These are phyloP conservation scores for Anastrepha ludens DNA, from an alignment of 1,140 invertebrate genomes.

Conservation along the genomic window DNA sequence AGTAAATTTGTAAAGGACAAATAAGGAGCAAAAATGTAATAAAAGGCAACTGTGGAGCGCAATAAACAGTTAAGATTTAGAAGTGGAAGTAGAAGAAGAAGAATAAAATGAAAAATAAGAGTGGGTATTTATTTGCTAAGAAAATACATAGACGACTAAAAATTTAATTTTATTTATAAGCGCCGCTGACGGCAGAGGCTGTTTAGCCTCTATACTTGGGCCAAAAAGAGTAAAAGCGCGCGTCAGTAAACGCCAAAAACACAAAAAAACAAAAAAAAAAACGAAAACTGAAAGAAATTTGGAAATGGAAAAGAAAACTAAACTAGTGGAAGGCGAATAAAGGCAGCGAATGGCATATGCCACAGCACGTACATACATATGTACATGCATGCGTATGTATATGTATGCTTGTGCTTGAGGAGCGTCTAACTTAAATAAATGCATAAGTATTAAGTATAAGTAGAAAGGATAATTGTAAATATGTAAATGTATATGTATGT, in stretches of 20 bases:
- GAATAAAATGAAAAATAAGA: not conserved
- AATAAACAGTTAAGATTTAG: not conserved
- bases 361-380: not conserved
- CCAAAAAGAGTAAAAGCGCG: not conserved
- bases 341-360: not conserved
- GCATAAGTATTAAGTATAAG: not conserved
- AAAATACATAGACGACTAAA: conserved; percentile 7
- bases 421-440: not conserved
- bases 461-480: conserved; percentile 32
- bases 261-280: not conserved
- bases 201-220: not conserved
- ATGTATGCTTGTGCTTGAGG: not conserved
- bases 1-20: conserved; percentile 33
- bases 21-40: conserved; percentile 16
- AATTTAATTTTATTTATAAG: conserved; percentile 4
- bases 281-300: not conserved
- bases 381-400: not conserved
- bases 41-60: not conserved
- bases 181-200: not conserved
- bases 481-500: not conserved
- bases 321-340: not conserved
- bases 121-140: not conserved
- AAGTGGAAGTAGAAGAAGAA: not conserved
- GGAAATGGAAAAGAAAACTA: not conserved
- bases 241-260: not conserved